Evolutionary conservation across 2,888 invertebrate genomes (phyloP).

Genomic region (Macroteleia sp.): DNA sequence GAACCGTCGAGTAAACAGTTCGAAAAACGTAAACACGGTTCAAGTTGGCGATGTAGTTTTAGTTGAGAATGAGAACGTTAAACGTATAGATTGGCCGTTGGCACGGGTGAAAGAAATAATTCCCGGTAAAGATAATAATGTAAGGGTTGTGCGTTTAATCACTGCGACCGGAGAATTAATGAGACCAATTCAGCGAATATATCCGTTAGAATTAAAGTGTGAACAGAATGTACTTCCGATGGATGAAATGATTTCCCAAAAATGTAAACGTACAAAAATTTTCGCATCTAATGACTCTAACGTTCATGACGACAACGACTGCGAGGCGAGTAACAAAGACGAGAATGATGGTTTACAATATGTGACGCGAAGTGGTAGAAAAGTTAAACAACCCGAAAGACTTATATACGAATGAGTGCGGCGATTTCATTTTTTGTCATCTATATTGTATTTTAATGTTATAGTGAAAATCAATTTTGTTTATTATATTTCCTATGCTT

Average conservation of each 20-base stretch:
- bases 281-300: too few relatives aligned
- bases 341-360: too few relatives aligned
- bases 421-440: too few relatives aligned
- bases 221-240: background rate
- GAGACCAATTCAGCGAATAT: conserved; percentile 15
- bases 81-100: conserved; percentile 56
- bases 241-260: background rate
- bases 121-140: conserved; percentile 26
- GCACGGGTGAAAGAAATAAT: conserved; percentile 37
- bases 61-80: conserved; percentile 31
- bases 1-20: background rate
- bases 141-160: background rate
- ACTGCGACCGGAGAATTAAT: conserved; percentile 13
- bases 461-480: too few relatives aligned
- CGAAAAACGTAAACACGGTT: background rate
- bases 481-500: too few relatives aligned
- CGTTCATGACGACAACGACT: too few relatives aligned
- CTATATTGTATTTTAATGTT: too few relatives aligned
- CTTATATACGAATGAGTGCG: too few relatives aligned
- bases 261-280: background rate
- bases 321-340: too few relatives aligned
- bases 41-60: conserved; percentile 46
- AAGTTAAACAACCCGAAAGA: too few relatives aligned
- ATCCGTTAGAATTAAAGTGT: conserved; percentile 6
- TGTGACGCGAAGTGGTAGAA: too few relatives aligned